Conservation (phyloP, 2,797 vertebrate species). For the Acanthiza pusilla region DNA sequence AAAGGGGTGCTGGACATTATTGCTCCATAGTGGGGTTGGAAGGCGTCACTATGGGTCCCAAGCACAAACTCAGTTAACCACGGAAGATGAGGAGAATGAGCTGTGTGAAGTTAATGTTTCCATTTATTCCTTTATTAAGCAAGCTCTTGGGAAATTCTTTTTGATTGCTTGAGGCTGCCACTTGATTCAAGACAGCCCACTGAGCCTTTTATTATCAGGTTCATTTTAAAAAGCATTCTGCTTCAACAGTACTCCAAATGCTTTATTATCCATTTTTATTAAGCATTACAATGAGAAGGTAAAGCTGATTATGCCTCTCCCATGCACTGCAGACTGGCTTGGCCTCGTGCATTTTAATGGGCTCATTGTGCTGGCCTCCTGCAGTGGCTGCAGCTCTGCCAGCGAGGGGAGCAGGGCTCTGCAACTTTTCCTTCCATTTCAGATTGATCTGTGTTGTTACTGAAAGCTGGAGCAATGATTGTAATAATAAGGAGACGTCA, state of each 20-base stretch:
- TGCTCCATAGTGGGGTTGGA: background rate
- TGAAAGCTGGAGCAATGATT: fast-evolving
- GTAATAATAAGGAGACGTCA: background rate
- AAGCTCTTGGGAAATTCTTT: constrained; percentile 40
- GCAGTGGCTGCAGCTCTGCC: fast-evolving
- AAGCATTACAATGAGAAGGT: background rate
- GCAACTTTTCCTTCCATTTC: background rate
- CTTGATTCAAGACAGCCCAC: background rate
- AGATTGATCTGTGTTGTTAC: background rate
- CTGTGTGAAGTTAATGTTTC: background rate
- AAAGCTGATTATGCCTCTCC: background rate
- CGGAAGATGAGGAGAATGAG: background rate
- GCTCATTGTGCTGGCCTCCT: background rate
- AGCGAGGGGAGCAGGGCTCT: fast-evolving
- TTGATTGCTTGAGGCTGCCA: background rate
- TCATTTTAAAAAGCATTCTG: constrained; percentile 29
- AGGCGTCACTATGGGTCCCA: background rate
- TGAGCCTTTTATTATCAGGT: background rate
- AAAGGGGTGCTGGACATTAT: background rate
- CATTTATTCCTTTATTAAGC: constrained; percentile 5
- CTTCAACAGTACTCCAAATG: background rate
- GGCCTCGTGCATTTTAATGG: background rate
- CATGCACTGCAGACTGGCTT: background rate
- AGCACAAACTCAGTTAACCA: background rate
- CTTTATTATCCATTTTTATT: constrained; percentile 39